These are phyloP conservation scores for Tipula unca DNA, from an alignment of 2,888 invertebrate genomes.

Conservation along the genomic window DNA sequence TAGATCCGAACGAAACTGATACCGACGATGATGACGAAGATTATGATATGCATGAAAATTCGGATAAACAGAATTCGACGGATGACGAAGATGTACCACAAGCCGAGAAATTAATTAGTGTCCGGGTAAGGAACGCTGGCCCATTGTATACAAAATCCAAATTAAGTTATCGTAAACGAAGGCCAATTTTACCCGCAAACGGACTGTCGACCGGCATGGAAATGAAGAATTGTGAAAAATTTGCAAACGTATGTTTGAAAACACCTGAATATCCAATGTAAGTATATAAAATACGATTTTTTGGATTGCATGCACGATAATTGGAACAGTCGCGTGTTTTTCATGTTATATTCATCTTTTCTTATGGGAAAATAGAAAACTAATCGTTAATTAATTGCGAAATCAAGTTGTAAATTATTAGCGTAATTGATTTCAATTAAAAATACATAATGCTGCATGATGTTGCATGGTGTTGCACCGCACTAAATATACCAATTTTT, in stretches of 20 bases:
- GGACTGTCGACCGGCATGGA: slow-evolving; percentile 29
- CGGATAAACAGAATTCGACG: slow-evolving; percentile 17
- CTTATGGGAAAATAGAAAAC: background rate
- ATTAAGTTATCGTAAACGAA: slow-evolving; percentile 33
- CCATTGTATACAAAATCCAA: slow-evolving; percentile 26
- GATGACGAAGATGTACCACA: slow-evolving; percentile 31
- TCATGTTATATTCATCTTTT: background rate
- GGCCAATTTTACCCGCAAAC: slow-evolving; percentile 35
- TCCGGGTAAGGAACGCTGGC: slow-evolving; percentile 31
- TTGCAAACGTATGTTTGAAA: slow-evolving; percentile 60
- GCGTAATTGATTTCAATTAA: background rate
- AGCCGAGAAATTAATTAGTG: slow-evolving; percentile 37
- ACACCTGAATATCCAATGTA: slow-evolving; percentile 70
- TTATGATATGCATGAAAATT: slow-evolving; percentile 23
- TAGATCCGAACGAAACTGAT: background rate
- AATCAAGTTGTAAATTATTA: background rate
- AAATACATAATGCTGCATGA: background rate
- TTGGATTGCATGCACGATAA: background rate
- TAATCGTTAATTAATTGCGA: background rate
- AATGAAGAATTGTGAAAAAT: slow-evolving; percentile 32
- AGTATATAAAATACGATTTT: slow-evolving; percentile 35
- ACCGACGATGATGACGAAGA: slow-evolving; percentile 26
- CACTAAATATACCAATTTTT: background rate
- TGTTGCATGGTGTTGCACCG: background rate
- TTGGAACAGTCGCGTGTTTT: background rate